Evolutionary conservation across 2,888 invertebrate genomes (phyloP).

Genomic region (Epinotia demarniana): DNA sequence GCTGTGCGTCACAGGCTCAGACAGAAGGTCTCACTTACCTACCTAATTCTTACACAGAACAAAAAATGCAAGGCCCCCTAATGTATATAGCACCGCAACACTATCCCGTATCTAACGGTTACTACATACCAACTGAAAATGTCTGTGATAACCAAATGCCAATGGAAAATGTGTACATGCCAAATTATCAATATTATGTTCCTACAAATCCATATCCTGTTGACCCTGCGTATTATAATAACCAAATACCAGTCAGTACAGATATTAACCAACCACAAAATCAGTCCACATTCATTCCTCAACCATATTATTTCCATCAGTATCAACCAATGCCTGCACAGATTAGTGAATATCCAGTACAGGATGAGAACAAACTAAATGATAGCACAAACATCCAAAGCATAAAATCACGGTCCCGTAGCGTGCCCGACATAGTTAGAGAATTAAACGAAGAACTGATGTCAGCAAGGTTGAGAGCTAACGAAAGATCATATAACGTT

Average conservation of each 20-base stretch:
- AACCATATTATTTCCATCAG: constrained; percentile 74
- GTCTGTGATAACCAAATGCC: constrained; percentile 60
- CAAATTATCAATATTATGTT: constrained; percentile 75
- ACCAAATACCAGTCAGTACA: constrained; percentile 62
- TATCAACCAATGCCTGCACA: constrained; percentile 65
- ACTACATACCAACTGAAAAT: constrained; percentile 65
- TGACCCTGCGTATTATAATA: constrained; percentile 63
- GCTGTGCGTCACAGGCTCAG: constrained; percentile 72
- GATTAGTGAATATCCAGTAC: constrained; percentile 51
- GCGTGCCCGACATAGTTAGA: constrained; percentile 90
- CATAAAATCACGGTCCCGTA: constrained; percentile 82
- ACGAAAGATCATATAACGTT: constrained; percentile 79
- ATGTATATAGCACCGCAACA: constrained; percentile 72
- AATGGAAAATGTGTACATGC: constrained; percentile 70
- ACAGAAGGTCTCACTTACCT: constrained; percentile 70
- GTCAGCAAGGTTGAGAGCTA: constrained; percentile 75
- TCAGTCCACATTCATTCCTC: constrained; percentile 69
- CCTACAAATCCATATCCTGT: constrained; percentile 63
- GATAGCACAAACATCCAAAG: constrained; percentile 55
- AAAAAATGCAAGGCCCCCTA: constrained; percentile 65
- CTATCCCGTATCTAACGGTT: constrained; percentile 70
- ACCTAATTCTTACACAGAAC: constrained; percentile 73
- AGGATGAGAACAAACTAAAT: constrained; percentile 51
- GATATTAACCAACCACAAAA: constrained; percentile 59
- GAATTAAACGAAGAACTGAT: constrained; percentile 88